Conservation (phyloP, 2,797 vertebrate species). For the Prionace glauca region DNA sequence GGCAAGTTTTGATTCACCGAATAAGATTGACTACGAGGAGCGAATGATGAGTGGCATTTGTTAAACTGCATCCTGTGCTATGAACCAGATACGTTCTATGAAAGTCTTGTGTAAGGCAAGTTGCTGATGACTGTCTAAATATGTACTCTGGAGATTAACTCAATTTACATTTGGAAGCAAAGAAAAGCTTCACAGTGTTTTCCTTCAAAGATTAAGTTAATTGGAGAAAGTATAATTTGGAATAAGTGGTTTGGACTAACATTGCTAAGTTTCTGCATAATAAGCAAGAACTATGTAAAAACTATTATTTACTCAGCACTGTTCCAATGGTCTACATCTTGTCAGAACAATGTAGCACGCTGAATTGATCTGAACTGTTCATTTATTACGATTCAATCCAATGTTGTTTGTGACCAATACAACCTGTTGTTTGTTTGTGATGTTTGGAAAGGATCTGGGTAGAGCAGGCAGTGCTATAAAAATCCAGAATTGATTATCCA, state of each 20-base stretch:
- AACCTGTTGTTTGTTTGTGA: neutral
- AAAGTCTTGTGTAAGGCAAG: neutral
- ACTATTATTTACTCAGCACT: neutral
- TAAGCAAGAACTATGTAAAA: neutral
- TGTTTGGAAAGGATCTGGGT: neutral
- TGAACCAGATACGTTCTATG: neutral
- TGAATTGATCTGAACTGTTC: neutral
- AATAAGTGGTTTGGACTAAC: neutral
- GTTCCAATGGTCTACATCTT: neutral
- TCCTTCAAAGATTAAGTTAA: neutral
- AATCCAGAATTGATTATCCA: neutral
- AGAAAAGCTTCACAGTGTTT: neutral
- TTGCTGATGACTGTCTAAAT: neutral
- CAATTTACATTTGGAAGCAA: neutral
- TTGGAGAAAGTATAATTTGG: slow-evolving; percentile 16
- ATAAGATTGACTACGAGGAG: no score
- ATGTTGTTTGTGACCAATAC: neutral
- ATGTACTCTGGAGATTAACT: neutral
- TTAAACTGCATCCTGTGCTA: neutral
- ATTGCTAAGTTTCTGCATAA: neutral
- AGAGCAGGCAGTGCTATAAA: neutral
- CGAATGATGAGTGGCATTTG: neutral
- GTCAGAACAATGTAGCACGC: neutral
- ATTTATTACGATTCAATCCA: no score
- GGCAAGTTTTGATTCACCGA: no score